Evolutionary conservation across 2,797 vertebrate genomes (phyloP), one percentile per base, ranked within the genome.

Genomic region (Cirrhinus molitorella): DNA sequence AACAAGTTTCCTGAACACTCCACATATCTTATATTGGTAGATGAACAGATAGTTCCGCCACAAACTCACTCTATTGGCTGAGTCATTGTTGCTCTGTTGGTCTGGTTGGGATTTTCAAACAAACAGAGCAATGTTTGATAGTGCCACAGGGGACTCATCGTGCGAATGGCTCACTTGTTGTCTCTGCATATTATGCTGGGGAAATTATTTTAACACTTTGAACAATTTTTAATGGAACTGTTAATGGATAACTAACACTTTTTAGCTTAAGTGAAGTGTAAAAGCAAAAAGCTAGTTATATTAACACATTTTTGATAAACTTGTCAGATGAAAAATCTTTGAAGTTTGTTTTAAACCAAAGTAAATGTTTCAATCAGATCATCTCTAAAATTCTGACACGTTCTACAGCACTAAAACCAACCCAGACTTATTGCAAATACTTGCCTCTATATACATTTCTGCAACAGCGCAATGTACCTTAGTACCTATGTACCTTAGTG

Each of bases 351-450:
- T n/a, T n/a, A 28, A 47, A 3, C 25, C 23, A 88, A 90, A 87
- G 88, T 61, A 90, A 89, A 90, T 93, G 90, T 93, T 93, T 93
- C 90, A 90, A 89, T 91, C 91, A 92, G 91, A 92, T 92, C 85
- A 83, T 89, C 85, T 81, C 79, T 23, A 0, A 82, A 90, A 91
- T 93, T 94, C 88, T 53, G n/a, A 83, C 88, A 88, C 88, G 85
- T 88, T 82, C 81, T 85, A 19, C 37, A 59, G 67, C 40, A 25
- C 8, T 43, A 57, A 70, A 80, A 66, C 5, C n/a, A n/a, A n/a
- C n/a, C n/a, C n/a, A n/a, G n/a, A n/a, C n/a, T n/a, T n/a, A n/a
- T n/a, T n/a, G n/a, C n/a, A n/a, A n/a, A n/a, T n/a, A n/a, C n/a
- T n/a, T n/a, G n/a, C n/a, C n/a, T n/a, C n/a, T n/a, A n/a, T n/a